Base-by-base conservation (phyloP, 1,140 invertebrate species). In the Lycorma delicatula region DNA sequence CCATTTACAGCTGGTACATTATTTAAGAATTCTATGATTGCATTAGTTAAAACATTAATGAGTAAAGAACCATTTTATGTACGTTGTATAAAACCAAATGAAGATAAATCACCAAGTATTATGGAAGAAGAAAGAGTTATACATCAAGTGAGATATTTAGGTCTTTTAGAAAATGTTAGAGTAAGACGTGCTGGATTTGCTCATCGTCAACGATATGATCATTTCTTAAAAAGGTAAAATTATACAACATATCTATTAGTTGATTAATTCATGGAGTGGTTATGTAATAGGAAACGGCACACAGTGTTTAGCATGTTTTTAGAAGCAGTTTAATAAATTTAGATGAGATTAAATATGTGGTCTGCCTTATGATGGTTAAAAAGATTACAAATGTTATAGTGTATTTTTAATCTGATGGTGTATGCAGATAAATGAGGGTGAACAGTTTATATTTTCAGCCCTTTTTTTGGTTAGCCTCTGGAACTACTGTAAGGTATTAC, bases 11-110 rank as follows among this genome's bases (percentile, higher is more conserved):
- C 93, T 27, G 93, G 91, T 26, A 91, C 90, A 1, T 75, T 95
- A 29, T 98, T 98, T 79, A 91, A 93, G 70, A 91, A 86, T 66
- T 97, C 94, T 1, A 97, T 98, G 87, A 77, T 89, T 52, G 83
- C 87, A 26, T 75, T 98, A 23, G 91, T 97, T 1, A 81, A 88
- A 48, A 95, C 91, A 48, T 74, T 98, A 62, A 82, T 85, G 9
- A 87, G 82, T 68, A 97, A 97, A 76, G 92, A 95, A 66, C 93
- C 95, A 1, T 95, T 93, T 74, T 97, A 97, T 75, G 90, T 97
- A n/a, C 81, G 94, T 44, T 97, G 93, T 70, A 85, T 96, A 61
- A 98, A 98, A 71, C 93, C 94, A 11, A 97, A 97, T 71, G 91
- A 96, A 65, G 79, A 88, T 7, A 97, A 97, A 75, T 87, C 89